Conservation (phyloP, 2,888 invertebrate genomes). For the Adela reaumurella region DNA sequence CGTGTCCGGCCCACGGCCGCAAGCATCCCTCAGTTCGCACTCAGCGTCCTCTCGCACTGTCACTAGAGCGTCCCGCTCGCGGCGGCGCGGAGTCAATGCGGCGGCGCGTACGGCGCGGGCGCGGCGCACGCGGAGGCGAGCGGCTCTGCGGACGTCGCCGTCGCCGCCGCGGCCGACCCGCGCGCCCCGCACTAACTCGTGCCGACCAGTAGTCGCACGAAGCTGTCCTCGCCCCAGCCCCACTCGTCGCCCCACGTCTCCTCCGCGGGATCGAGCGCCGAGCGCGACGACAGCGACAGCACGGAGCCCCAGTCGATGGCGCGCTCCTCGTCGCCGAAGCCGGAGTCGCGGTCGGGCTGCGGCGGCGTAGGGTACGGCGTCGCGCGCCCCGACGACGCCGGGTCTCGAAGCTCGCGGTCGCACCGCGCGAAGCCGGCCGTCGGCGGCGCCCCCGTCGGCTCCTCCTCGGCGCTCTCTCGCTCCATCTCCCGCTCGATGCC, state of each 20-base stretch:
- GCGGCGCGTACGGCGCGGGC: conserved; percentile 24
- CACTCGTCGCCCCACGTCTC: conserved; percentile 68
- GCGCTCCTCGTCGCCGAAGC: conserved; percentile 75
- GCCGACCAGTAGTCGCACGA: conserved; percentile 69
- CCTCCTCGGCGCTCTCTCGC: conserved; percentile 57
- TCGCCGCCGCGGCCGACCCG: conserved; percentile 39
- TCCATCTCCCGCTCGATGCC: conserved; percentile 88
- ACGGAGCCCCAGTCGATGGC: conserved; percentile 92
- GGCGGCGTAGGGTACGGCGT: conserved; percentile 64
- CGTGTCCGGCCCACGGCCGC: neutral
- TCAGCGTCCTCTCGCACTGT: neutral
- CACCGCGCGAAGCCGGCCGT: conserved; percentile 52
- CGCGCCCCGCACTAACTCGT: conserved; percentile 60
- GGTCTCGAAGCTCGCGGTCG: conserved; percentile 51
- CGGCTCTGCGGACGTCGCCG: conserved; percentile 44
- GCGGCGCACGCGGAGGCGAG: conserved; percentile 37
- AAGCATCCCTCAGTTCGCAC: too few relatives aligned
- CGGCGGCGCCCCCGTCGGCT: conserved; percentile 40
- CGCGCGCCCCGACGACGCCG: conserved; percentile 57
- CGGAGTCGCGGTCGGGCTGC: conserved; percentile 66
- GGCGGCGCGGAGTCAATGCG: neutral
- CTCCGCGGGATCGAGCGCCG: conserved; percentile 79
- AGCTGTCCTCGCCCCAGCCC: conserved; percentile 64
- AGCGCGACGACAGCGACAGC: conserved; percentile 80
- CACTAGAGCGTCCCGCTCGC: neutral